These are phyloP conservation scores for Genyomyrus donnyi DNA, from an alignment of 2,113 vertebrate genomes.

Conservation along the genomic window DNA sequence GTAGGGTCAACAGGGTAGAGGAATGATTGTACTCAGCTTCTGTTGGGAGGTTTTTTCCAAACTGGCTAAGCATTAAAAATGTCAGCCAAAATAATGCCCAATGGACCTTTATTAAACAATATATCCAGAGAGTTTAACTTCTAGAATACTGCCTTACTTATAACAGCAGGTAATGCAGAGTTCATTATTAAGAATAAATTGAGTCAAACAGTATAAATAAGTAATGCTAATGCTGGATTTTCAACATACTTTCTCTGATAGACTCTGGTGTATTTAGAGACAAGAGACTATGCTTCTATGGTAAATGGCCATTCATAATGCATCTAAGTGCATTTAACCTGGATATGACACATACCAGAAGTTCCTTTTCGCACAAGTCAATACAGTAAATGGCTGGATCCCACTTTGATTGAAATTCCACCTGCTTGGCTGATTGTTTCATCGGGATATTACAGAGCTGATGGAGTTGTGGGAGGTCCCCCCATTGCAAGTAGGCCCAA, in stretches of 20 bases:
- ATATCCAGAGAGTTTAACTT: not conserved
- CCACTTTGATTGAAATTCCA: constrained; percentile 35
- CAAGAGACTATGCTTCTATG: not conserved
- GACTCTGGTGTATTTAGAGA: not conserved
- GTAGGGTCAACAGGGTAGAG: not conserved
- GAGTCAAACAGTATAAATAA: not conserved
- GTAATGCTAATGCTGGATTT: not conserved
- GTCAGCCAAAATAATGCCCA: not conserved
- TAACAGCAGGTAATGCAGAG: not conserved
- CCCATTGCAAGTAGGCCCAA: constrained; percentile 82
- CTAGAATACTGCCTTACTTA: not conserved
- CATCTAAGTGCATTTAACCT: not conserved
- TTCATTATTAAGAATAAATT: not conserved
- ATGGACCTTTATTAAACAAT: not conserved
- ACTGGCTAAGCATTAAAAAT: not conserved
- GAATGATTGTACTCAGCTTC: not conserved
- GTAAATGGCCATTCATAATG: not conserved
- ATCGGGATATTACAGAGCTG: constrained; percentile 93
- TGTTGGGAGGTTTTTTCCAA: not conserved
- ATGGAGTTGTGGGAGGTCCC: constrained; percentile 94
- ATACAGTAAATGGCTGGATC: constrained; percentile 22
- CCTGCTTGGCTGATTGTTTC: constrained; percentile 41
- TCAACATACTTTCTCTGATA: not conserved
- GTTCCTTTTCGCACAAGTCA: constrained; percentile 4
- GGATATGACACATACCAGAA: not conserved